Conservation (phyloP, 2,797 vertebrate genomes). For the Neostethus bicornis region DNA sequence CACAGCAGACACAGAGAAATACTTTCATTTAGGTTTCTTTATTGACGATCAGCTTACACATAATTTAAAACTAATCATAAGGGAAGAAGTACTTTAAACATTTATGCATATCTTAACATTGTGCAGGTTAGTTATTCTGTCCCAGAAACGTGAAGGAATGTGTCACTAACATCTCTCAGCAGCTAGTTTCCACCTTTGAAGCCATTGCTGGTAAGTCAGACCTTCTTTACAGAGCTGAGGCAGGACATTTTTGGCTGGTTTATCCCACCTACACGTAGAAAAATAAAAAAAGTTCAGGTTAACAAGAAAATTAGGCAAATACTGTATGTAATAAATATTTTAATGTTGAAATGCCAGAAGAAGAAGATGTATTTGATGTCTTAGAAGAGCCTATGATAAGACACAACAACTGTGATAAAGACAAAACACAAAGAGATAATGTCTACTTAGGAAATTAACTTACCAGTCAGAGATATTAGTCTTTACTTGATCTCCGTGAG, state of each 20-base stretch:
- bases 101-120: slow-evolving; percentile 1
- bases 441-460: slow-evolving; percentile 36
- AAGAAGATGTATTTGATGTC: background rate
- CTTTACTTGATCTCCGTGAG: slow-evolving; percentile 73
- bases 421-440: background rate
- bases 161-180: slow-evolving; percentile 60
- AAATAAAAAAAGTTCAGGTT: slow-evolving; percentile 16
- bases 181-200: slow-evolving; percentile 81
- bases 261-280: slow-evolving; percentile 80
- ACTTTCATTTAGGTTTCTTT: slow-evolving; percentile 25
- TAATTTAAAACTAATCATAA: background rate
- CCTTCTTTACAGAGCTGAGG: slow-evolving; percentile 72
- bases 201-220: slow-evolving; percentile 82
- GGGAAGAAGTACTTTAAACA: background rate
- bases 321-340: background rate
- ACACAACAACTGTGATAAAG: background rate
- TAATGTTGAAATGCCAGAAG: background rate
- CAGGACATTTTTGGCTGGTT: slow-evolving; percentile 79
- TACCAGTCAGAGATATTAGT: slow-evolving; percentile 80
- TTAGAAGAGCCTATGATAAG: background rate
- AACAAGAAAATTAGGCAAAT: background rate
- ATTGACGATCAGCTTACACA: slow-evolving; percentile 26
- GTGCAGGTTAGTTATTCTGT: background rate
- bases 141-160: slow-evolving; percentile 10
- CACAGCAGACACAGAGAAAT: slow-evolving; percentile 7